Base-by-base conservation (phyloP, 2,888 invertebrate genomes). In the Ectemnius cavifrons region DNA sequence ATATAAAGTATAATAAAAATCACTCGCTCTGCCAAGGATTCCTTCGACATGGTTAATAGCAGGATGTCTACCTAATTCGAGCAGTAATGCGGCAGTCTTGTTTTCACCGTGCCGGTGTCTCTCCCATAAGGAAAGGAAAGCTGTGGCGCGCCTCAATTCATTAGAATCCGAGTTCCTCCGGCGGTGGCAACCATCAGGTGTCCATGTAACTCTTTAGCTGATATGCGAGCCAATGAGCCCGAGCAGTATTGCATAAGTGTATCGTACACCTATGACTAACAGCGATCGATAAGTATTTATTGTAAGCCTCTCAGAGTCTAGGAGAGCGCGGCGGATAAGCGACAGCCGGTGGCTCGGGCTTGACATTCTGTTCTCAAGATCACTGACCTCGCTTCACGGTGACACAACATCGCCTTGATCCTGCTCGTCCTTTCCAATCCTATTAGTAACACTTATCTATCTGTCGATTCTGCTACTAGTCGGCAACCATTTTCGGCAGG, bases 111-210 rank as follows among this genome's bases (percentile, higher is more conserved):
- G 47, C 20, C 46, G 47, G 52, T 14, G 14, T 14, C 5, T 49
- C 49, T 72, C 78, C 59, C 71, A 80, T 77, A 82, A 62, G 83
- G 83, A 83, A 78, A 77, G 81, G 83, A 83, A 83, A 83, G 83
- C 81, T 79, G 20, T 3, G 23, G 37, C 37, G 37, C 73, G 75
- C 83, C 79, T 75, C 76, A 79, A 83, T 83, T 81, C 81, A 79
- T 83, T 74, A 59, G 37, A 81, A 83, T 16, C 68, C 74, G 52
- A 71, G 58, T 68, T 77, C 71, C 69, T 72, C 69, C 58, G 61
- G 66, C 68, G 16, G 37, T 37, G 37, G 37, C 37, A 8, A 8
- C 37, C 63, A 64, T 71, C 63, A 75, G 68, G 68, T 58, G 59
- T 8, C 45, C 49, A 71, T 61, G 66, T 70, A 73, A 71, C 63